A percentile compares a stretch with the other conserved stretches of the same genome.
Evolutionary conservation across 1,140 invertebrate species (phyloP).

Genomic region (Drosophila willistoni): DNA sequence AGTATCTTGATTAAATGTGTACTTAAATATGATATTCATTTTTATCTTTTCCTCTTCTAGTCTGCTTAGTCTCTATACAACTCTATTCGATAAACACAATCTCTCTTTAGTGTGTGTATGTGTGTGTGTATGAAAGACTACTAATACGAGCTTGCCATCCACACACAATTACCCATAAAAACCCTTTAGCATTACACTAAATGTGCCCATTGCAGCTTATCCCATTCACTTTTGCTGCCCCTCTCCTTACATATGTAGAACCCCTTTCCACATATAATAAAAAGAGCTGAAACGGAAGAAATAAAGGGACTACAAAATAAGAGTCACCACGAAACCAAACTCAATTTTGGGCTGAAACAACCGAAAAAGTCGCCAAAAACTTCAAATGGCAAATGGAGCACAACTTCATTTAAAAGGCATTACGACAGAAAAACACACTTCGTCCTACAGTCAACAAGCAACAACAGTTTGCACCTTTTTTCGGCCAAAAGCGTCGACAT

Average conservation of each 20-base stretch:
- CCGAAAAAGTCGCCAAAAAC: conserved; percentile 66
- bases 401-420: conserved; percentile 80
- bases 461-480: conserved; percentile 77
- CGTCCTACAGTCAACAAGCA: conserved; percentile 49
- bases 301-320: conserved; percentile 6
- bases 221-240: conserved; percentile 12
- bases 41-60: conserved; percentile 2
- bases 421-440: conserved; percentile 63
- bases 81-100: conserved; percentile 52
- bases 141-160: conserved; percentile 48
- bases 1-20: conserved; percentile 43
- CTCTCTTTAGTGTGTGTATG: conserved; percentile 28
- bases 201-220: conserved; percentile 65
- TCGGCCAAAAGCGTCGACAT: conserved; percentile 66
- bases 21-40: conserved; percentile 33
- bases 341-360: conserved; percentile 68
- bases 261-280: background rate
- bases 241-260: background rate
- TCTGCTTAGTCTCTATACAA: conserved; percentile 7
- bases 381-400: conserved; percentile 79
- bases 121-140: background rate
- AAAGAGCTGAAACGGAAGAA: background rate
- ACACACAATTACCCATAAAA: conserved; percentile 72
- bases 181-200: conserved; percentile 72
- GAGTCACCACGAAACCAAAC: conserved; percentile 44